Evolutionary conservation across 2,113 vertebrate species (phyloP), one percentile per base, ranked within the genome.

Genomic region (Garra rufa): DNA sequence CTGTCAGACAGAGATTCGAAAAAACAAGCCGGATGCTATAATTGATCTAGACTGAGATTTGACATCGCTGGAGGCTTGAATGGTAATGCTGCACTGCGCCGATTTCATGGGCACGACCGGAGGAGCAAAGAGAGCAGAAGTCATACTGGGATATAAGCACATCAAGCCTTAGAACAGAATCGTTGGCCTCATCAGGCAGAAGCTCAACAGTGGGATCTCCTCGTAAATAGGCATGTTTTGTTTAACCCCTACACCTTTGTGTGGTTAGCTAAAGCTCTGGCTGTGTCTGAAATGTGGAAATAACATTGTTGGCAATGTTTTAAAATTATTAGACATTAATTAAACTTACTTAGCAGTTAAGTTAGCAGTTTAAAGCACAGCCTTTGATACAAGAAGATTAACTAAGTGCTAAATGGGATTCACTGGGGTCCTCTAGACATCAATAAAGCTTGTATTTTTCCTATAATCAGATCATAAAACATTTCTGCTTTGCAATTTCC

Each of bases 111-210:
- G 83, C 82, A 86, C 81, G 46, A 91, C 87, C 76, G 86, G 88
- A 26, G 89, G 78, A 92, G 90, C 88, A 90, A 85, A 30, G 70
- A 85, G 87, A 85, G 87, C 89, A 89, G 87, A 88, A 83, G 85
- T 88, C 92, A 89, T 84, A 87, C 91, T 92, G 90, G 75, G 89
- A 91, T 92, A 93, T 24, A 87, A 90, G 87, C 87, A 89, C 90
- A 90, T 91, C 88, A 89, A 91, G 90, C 88, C 90, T 87, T 86
- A 89, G 89, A 91, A 92, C 90, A 91, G 90, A 88, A 92, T 92
- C 88, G 85, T 91, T 94, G 93, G 46, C 92, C 91, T 91, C 86
- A 82, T 83, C 83, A 89, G 84, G 86, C 75, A 89, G 61, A 81
- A 63, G 86, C 88, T 87, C 85, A 79, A 86, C 85, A 79, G 87